Evolutionary conservation across 1,140 invertebrate genomes (phyloP).

Genomic region (Drosophila malerkotliana): DNA sequence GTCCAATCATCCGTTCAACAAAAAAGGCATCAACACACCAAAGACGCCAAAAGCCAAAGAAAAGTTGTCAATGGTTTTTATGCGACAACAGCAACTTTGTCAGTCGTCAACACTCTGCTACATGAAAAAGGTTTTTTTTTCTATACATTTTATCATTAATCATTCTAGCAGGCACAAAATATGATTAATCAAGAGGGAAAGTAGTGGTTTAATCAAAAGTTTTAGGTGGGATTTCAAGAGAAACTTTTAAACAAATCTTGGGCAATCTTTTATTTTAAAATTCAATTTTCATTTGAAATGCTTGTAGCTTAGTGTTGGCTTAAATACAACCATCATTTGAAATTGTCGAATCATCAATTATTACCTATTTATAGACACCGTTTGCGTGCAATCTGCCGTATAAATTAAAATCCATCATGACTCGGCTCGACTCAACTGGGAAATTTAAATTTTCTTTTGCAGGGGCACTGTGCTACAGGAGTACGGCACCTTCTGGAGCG

Average conservation of each 20-base stretch:
- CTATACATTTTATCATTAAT: slow-evolving; percentile 37
- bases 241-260: not conserved
- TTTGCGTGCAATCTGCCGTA: slow-evolving; percentile 36
- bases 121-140: slow-evolving; percentile 13
- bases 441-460: slow-evolving; percentile 79
- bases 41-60: slow-evolving; percentile 34
- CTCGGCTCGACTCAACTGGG: slow-evolving; percentile 5
- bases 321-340: slow-evolving; percentile 8
- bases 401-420: slow-evolving; percentile 35
- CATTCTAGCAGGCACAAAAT: slow-evolving; percentile 13
- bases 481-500: slow-evolving; percentile 89
- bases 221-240: not conserved
- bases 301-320: slow-evolving; percentile 33
- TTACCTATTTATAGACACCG: slow-evolving; percentile 45
- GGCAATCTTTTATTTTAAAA: not conserved
- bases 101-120: slow-evolving; percentile 33
- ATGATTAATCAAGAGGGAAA: slow-evolving; percentile 26
- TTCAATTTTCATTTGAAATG: not conserved
- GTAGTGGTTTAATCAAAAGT: slow-evolving; percentile 16
- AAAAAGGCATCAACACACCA: slow-evolving; percentile 41
- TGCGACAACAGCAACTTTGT: slow-evolving; percentile 32
- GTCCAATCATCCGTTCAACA: slow-evolving; percentile 22
- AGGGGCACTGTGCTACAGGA: slow-evolving; percentile 90
- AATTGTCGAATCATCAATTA: slow-evolving; percentile 52
- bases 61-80: slow-evolving; percentile 51